A percentile compares a stretch with the other conserved stretches of the same genome.
Conservation (phyloP, 1,140 invertebrate species). For the Psilanteris sp. region DNA sequence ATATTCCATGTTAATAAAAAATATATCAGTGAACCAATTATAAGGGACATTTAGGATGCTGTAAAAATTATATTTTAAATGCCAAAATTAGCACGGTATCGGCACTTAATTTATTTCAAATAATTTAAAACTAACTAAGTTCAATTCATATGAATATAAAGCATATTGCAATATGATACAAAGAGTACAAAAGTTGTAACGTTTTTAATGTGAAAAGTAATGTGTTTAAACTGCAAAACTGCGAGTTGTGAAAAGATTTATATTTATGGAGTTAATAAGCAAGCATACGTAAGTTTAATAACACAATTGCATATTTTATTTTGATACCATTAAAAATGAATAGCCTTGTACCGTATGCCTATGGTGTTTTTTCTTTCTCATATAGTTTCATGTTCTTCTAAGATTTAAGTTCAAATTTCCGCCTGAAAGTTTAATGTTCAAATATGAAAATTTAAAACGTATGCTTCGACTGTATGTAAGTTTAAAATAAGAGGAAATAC, state of each 20-base stretch:
- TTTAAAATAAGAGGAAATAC: slow-evolving; percentile 44
- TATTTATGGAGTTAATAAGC: slow-evolving; percentile 2
- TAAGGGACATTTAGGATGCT: slow-evolving; percentile 3
- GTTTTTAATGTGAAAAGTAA: not conserved
- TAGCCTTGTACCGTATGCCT: slow-evolving; percentile 19
- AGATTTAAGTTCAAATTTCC: slow-evolving; percentile 44
- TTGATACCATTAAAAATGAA: slow-evolving; percentile 10
- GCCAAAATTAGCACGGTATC: too few relatives aligned
- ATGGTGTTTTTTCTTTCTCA: slow-evolving; percentile 26
- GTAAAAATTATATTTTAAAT: not conserved
- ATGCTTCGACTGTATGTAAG: slow-evolving; percentile 46
- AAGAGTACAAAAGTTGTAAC: too few relatives aligned
- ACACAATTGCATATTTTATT: slow-evolving; percentile 14
- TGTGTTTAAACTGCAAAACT: not conserved
- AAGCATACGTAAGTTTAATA: not conserved
- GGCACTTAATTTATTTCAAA: too few relatives aligned
- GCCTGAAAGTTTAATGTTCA: slow-evolving; percentile 36
- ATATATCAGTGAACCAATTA: slow-evolving; percentile 45
- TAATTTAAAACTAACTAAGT: too few relatives aligned
- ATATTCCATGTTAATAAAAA: slow-evolving; percentile 60
- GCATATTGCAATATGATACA: too few relatives aligned
- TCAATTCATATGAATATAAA: too few relatives aligned
- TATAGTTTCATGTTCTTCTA: slow-evolving; percentile 25
- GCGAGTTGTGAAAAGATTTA: not conserved
- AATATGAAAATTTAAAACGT: slow-evolving; percentile 42